Evolutionary conservation across 2,888 invertebrate species (phyloP).

Genomic region (Athalia cordata): DNA sequence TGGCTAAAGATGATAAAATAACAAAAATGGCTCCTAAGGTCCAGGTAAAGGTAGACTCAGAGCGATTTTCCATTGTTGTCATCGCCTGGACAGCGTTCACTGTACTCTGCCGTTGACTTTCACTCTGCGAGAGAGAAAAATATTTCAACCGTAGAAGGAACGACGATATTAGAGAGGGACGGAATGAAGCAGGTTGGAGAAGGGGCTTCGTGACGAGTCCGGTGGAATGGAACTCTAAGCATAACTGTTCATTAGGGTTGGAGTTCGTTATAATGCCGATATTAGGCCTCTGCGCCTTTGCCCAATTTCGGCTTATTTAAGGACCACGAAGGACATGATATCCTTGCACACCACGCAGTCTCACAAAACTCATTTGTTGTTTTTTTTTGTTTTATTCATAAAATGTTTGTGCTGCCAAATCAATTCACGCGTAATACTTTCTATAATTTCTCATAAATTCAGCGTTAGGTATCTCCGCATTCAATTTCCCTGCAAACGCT

Average conservation of each 20-base stretch:
- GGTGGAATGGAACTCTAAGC: neutral
- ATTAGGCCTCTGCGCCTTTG: too few species aligned
- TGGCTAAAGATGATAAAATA: conserved; percentile 8
- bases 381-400: too few species aligned
- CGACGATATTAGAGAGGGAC: conserved; percentile 24
- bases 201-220: conserved; percentile 5
- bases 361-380: too few species aligned
- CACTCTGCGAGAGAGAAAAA: conserved; percentile 31
- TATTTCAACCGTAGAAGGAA: conserved; percentile 3
- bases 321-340: too few species aligned
- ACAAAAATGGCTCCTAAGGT: conserved; percentile 27
- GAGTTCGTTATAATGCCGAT: too few species aligned
- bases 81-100: conserved; percentile 21
- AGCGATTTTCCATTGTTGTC: conserved; percentile 36
- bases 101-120: conserved; percentile 36
- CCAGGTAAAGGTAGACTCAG: neutral
- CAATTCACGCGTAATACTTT: too few species aligned
- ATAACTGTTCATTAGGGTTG: conserved; percentile 8
- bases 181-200: conserved; percentile 9
- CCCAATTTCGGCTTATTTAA: too few species aligned
- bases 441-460: too few species aligned
- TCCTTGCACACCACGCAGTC: too few species aligned
- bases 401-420: too few species aligned
- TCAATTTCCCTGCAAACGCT: neutral
- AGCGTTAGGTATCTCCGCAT: neutral